phyloP scores from a whole-genome alignment of 2,888 invertebrate species.

The Dynastes maya region DNA sequence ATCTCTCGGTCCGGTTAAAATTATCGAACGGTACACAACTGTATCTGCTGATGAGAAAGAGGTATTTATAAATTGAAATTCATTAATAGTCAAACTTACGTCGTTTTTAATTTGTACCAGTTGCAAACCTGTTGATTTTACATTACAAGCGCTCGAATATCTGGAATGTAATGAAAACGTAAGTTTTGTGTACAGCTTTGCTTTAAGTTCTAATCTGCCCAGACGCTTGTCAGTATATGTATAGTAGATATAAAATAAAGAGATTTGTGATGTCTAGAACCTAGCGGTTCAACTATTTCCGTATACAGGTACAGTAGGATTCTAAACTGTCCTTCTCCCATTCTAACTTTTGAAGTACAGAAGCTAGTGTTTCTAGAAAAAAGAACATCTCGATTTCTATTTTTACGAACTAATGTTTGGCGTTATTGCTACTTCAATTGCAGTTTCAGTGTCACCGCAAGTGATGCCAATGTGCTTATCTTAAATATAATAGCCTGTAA shows the following conservation, averaged over 20 bases:
- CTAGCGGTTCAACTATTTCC: neutral
- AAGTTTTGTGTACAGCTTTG: constrained; percentile 49
- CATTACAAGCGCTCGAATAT: constrained; percentile 57
- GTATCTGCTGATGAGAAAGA: constrained; percentile 79
- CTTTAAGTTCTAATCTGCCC: neutral
- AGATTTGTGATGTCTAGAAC: neutral
- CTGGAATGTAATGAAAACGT: constrained; percentile 59
- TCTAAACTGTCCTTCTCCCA: neutral
- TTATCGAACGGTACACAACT: constrained; percentile 73
- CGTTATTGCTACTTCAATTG: too few relatives aligned
- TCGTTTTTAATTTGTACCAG: constrained; percentile 7
- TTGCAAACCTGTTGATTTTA: constrained; percentile 28
- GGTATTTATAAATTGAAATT: constrained; percentile 69
- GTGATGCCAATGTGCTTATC: too few relatives aligned
- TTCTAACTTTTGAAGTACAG: neutral
- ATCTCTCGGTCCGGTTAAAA: constrained; percentile 68
- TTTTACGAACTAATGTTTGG: too few relatives aligned
- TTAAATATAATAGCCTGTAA: too few relatives aligned
- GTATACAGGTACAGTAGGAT: neutral
- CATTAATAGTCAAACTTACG: neutral
- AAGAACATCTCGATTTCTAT: too few relatives aligned
- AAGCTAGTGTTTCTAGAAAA: neutral
- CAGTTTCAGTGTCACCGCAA: too few relatives aligned
- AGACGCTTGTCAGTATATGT: neutral
- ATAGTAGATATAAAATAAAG: neutral